Percentiles rank a stretch among this genome's conserved stretches.
Conservation (phyloP, 2,113 vertebrate species). For the Ochotona princeps region DNA sequence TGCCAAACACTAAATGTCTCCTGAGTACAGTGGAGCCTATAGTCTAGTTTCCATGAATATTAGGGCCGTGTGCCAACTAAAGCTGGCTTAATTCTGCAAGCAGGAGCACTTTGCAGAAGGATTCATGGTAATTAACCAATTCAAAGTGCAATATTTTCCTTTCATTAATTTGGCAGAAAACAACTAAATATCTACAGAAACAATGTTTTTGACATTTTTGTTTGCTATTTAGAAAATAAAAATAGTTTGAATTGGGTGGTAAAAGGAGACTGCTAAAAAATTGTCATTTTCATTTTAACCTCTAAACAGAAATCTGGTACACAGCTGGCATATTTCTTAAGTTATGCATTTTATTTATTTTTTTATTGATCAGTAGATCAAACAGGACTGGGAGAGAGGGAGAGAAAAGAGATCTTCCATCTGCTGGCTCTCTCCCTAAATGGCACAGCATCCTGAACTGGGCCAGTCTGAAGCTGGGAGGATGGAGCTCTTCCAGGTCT, state of each 20-base stretch:
- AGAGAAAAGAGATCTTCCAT: too few relatives aligned
- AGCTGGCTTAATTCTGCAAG: slow-evolving; percentile 75
- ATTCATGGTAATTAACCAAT: slow-evolving; percentile 80
- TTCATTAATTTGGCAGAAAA: slow-evolving; percentile 82
- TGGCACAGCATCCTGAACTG: too few relatives aligned
- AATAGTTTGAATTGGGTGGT: slow-evolving; percentile 68
- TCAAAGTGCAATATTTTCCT: slow-evolving; percentile 81
- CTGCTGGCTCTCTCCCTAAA: too few relatives aligned
- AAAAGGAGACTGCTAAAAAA: slow-evolving; percentile 66
- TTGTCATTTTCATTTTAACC: slow-evolving; percentile 66
- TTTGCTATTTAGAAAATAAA: slow-evolving; percentile 73
- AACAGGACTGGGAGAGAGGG: too few relatives aligned
- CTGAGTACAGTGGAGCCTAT: slow-evolving; percentile 71
- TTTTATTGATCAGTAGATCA: too few relatives aligned
- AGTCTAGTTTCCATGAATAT: slow-evolving; percentile 69
- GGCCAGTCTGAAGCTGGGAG: too few relatives aligned
- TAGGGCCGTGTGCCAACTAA: slow-evolving; percentile 74
- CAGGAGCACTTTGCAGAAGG: slow-evolving; percentile 78
- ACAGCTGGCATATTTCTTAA: slow-evolving; percentile 43
- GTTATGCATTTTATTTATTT: too few relatives aligned
- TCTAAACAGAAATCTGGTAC: slow-evolving; percentile 44
- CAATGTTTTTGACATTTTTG: slow-evolving; percentile 79
- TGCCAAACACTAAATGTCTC: slow-evolving; percentile 72
- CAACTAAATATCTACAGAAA: slow-evolving; percentile 77
- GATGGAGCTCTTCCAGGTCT: too few relatives aligned